phyloP scores from a whole-genome alignment of 2,113 vertebrate species.

The Hemiprocne comata region DNA sequence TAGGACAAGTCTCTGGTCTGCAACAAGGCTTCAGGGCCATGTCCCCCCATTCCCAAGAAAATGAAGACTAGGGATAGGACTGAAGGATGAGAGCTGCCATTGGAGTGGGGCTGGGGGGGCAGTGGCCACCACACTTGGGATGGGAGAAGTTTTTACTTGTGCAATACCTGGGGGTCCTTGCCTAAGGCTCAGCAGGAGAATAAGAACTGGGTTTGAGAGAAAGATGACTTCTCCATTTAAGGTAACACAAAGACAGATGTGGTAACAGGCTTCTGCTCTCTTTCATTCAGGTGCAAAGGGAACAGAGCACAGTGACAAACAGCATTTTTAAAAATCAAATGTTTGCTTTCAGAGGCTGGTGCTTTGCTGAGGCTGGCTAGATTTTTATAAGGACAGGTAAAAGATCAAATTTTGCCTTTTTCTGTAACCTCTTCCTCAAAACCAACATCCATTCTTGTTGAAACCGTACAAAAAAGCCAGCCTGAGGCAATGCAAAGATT shows the following conservation, averaged over 20 bases:
- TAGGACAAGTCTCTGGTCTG: not conserved
- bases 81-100: not conserved
- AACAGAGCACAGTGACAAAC: not conserved
- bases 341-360: conserved; percentile 27
- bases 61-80: not conserved
- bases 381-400: not conserved
- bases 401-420: not conserved
- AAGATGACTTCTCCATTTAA: not conserved
- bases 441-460: not conserved
- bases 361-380: not conserved
- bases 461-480: conserved; percentile 2
- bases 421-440: not conserved
- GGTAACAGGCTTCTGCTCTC: not conserved
- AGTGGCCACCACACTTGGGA: not conserved
- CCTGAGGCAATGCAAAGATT: conserved; percentile 11
- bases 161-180: not conserved
- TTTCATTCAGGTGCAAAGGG: not conserved
- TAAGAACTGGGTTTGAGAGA: not conserved
- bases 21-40: too few species aligned
- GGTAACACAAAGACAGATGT: not conserved
- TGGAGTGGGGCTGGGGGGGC: not conserved
- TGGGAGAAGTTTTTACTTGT: not conserved
- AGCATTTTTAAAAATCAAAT: not conserved
- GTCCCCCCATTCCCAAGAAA: not conserved
- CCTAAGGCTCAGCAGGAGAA: not conserved